Evolutionary conservation across 2,797 vertebrate species (phyloP), one percentile per base, ranked within the genome.

Genomic region (Cryptoblepharus egeriae): DNA sequence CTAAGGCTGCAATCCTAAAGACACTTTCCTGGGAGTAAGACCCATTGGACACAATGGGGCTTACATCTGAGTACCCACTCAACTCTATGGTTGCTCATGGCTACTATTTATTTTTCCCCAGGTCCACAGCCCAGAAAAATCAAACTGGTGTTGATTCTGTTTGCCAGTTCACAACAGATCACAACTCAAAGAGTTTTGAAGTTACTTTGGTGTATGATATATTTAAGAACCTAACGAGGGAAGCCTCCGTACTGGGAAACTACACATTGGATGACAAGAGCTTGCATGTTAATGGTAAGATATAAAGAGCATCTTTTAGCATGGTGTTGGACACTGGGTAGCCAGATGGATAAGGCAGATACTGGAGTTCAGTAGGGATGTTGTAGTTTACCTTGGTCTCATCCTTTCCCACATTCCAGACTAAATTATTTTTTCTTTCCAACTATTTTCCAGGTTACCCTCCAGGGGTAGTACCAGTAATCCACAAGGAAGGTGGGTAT

Each of bases 261-360:
- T 96, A 95, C 0, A 80, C 91, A 7, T 85, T 96, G 77, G 93
- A 94, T 39, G 67, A 89, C 26, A 75, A 84, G n/a, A 96, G 95
- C 32, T 32, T 96, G 75, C 5, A 74, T 13, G 92, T 96, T 60
- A 92, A 94, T 77, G 93, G 96, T 96, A 86, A 95, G 93, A 45
- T 30, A 52, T 5, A 24, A 0, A 2, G 24, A 60, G 6, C 26
- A 75, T 37, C n/a, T 20, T 32, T 61, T 5, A 22, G 58, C 5
- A 10, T 10, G 8, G 57, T 30, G 18, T 28, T n/a, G 5, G 22
- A 6, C 57, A 67, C 2, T 80, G 68, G 7, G 30, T 5, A n/a
- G 13, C n/a, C 28, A 49, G 28, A 30, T 16, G n/a, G 16, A 26
- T 18, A 49, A 72, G 52, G 28, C 15, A 52, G 15, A 32, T 55